Evolutionary conservation across 2,113 vertebrate species (phyloP).

Genomic region (Nymphicus hollandicus): DNA sequence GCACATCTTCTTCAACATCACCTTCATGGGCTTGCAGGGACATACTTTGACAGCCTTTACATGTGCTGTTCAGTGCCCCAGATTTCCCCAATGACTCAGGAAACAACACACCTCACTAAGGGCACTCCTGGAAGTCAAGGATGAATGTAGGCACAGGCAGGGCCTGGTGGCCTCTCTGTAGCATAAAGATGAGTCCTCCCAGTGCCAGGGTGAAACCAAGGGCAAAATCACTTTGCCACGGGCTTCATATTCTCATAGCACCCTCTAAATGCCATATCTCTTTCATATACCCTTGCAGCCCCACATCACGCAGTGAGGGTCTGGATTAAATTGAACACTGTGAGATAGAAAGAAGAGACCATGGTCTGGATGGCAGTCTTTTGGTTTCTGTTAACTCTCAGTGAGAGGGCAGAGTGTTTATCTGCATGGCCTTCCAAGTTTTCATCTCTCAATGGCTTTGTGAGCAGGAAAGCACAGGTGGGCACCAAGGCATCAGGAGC

Average conservation of each 20-base stretch:
- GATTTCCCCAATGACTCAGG: background rate
- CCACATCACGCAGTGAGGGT: background rate
- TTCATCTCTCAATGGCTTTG: background rate
- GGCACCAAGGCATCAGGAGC: background rate
- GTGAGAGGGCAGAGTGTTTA: background rate
- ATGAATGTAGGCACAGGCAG: background rate
- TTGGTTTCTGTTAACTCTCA: background rate
- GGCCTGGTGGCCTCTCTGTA: background rate
- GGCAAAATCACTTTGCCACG: background rate
- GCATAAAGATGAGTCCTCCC: background rate
- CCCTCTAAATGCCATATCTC: background rate
- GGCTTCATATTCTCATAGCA: background rate
- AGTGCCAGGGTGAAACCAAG: background rate
- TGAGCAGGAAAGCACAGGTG: background rate
- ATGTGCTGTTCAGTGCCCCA: background rate
- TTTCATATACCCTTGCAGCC: background rate
- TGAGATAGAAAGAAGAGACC: background rate
- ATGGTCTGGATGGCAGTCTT: background rate
- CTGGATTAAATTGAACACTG: background rate
- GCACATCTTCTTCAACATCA: background rate
- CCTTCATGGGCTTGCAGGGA: background rate
- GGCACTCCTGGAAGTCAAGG: background rate
- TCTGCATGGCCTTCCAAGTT: background rate
- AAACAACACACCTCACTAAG: fast-evolving
- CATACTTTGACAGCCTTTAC: background rate